These are phyloP conservation scores for Myotis vivesi DNA, from an alignment of 2,797 vertebrate genomes.

Conservation along the genomic window DNA sequence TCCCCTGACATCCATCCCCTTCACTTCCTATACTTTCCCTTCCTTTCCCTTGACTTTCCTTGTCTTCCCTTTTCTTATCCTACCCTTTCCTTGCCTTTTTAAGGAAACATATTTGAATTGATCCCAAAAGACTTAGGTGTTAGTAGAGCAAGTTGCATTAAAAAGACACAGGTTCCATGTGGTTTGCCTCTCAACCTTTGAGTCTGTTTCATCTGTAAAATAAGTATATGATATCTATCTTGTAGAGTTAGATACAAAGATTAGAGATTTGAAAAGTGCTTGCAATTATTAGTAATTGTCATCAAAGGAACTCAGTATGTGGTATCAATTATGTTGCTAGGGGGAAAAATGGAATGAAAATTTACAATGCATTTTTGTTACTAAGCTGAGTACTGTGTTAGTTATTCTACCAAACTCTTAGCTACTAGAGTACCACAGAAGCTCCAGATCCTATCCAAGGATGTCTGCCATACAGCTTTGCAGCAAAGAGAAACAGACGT, in stretches of 20 bases:
- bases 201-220: conserved; percentile 27
- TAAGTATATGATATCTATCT: background rate
- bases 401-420: conserved; percentile 21
- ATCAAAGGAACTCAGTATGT: background rate
- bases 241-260: background rate
- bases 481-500: background rate
- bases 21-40: background rate
- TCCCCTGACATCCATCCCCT: background rate
- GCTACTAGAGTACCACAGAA: background rate
- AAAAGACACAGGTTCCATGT: background rate
- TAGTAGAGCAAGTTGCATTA: background rate
- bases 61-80: background rate
- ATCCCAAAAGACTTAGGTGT: background rate
- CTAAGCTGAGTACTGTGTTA: background rate
- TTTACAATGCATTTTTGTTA: background rate
- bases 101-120: background rate
- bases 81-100: background rate
- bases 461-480: background rate
- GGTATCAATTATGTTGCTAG: background rate
- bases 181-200: background rate
- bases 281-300: background rate
- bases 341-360: conserved; percentile 26
- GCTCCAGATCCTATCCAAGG: background rate
- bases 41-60: background rate
- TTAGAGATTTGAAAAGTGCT: background rate